These are phyloP conservation scores for Umimayanthus chanpuru DNA, from an alignment of 92 coral and sea anemone species.

Conservation along the genomic window DNA sequence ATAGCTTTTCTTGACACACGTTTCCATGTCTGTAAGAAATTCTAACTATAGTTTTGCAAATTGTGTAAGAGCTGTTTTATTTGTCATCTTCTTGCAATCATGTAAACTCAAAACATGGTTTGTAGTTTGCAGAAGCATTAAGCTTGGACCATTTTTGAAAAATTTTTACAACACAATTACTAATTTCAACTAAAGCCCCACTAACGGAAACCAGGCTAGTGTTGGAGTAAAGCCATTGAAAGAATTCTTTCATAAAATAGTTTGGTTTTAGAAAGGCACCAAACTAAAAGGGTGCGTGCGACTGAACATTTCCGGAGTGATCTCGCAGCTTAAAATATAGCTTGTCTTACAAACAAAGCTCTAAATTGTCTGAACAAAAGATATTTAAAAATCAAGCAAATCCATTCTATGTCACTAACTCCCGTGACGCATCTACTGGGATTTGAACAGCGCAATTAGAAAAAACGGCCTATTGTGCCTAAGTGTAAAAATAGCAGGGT, in stretches of 20 bases:
- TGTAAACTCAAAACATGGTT: not conserved
- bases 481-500: slow-evolving; percentile 80
- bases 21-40: not conserved
- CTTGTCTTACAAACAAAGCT: slow-evolving; percentile 44
- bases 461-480: slow-evolving; percentile 68
- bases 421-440: slow-evolving; percentile 31
- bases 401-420: slow-evolving; percentile 33
- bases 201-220: slow-evolving; percentile 19
- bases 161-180: not conserved
- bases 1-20: not conserved
- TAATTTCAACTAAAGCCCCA: not conserved
- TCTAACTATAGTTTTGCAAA: not conserved
- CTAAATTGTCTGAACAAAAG: slow-evolving; percentile 47
- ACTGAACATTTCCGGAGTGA: slow-evolving; percentile 31
- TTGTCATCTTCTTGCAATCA: not conserved
- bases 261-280: slow-evolving; percentile 29
- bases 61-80: not conserved
- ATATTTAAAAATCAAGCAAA: slow-evolving; percentile 33
- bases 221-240: not conserved
- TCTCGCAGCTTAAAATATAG: slow-evolving; percentile 18
- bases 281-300: slow-evolving; percentile 10
- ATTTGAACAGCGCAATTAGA: slow-evolving; percentile 70
- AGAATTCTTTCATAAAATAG: not conserved
- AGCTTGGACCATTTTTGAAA: not conserved
- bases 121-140: not conserved